Evolutionary conservation across 1,140 invertebrate species (phyloP).

Genomic region (Drosophila lacertosa): DNA sequence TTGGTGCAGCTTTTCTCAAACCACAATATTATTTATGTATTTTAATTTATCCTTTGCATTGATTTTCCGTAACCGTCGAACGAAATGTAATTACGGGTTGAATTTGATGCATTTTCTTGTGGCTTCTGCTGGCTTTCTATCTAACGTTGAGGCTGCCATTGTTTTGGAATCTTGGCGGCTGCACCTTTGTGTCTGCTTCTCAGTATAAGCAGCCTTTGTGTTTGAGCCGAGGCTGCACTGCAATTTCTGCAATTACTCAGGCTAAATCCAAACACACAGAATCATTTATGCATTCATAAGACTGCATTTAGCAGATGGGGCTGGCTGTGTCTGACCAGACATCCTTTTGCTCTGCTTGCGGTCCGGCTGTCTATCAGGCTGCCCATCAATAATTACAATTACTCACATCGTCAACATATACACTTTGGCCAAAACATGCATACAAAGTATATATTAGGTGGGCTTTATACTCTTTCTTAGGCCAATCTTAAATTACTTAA

Average conservation of each 20-base stretch:
- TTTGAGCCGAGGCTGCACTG: conserved; percentile 12
- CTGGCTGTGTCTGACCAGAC: not conserved
- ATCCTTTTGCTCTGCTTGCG: not conserved
- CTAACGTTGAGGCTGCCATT: conserved; percentile 1
- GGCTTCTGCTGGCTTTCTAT: not conserved
- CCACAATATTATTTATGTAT: not conserved
- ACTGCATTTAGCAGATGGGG: too few relatives aligned
- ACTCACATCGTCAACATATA: too few relatives aligned
- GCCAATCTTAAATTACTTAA: too few relatives aligned
- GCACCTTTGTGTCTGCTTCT: conserved; percentile 10
- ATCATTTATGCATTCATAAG: conserved; percentile 5
- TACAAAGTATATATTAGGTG: too few relatives aligned
- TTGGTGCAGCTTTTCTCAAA: not conserved
- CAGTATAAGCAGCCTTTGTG: conserved; percentile 19
- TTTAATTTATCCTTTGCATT: not conserved
- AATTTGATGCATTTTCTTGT: conserved; percentile 10
- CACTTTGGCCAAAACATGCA: conserved; percentile 4
- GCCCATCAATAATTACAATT: conserved; percentile 3
- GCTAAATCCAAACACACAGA: conserved; percentile 11
- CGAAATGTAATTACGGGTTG: conserved; percentile 23
- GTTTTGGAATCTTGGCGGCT: not conserved
- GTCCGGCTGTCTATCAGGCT: not conserved
- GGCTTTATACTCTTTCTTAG: too few relatives aligned
- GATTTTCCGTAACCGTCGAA: conserved; percentile 17
- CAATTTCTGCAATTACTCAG: conserved; percentile 40